Conservation (phyloP, 2,797 vertebrate genomes). For the Aphelocoma californica region DNA sequence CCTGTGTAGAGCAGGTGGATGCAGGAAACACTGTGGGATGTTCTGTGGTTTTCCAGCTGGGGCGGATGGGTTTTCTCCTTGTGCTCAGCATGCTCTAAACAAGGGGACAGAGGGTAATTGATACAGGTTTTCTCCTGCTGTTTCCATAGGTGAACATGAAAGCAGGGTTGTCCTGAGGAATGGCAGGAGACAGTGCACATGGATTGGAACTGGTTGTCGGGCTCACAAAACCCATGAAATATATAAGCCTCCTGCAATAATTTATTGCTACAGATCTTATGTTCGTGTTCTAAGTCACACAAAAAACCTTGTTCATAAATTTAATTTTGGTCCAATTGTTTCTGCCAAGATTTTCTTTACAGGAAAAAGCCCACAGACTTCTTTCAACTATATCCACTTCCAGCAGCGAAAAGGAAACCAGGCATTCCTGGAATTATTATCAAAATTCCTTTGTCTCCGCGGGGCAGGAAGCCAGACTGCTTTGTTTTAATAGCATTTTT, state of each 20-base stretch:
- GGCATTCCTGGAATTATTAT: slow-evolving; percentile 50
- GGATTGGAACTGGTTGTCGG: background rate
- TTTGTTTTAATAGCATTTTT: slow-evolving; percentile 7
- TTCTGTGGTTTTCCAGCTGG: background rate
- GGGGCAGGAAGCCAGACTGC: slow-evolving; percentile 29
- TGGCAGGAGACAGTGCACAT: background rate
- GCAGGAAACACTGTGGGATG: background rate
- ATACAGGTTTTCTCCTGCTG: background rate
- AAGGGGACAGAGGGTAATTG: background rate
- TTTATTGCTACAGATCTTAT: background rate
- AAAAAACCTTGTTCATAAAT: background rate
- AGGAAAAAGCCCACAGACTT: background rate
- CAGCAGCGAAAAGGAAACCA: slow-evolving; percentile 12
- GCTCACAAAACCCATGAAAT: background rate
- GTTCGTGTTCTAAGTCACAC: background rate
- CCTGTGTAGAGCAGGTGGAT: background rate
- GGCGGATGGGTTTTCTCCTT: background rate
- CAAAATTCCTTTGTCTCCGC: slow-evolving; percentile 11
- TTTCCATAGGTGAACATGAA: background rate
- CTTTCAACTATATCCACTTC: background rate
- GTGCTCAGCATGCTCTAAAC: background rate
- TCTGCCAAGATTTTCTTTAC: background rate
- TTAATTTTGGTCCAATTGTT: background rate
- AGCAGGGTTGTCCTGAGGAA: background rate
- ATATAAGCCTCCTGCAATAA: background rate